Base-by-base conservation (phyloP, 2,113 vertebrate species). In the Nibea albiflora region DNA sequence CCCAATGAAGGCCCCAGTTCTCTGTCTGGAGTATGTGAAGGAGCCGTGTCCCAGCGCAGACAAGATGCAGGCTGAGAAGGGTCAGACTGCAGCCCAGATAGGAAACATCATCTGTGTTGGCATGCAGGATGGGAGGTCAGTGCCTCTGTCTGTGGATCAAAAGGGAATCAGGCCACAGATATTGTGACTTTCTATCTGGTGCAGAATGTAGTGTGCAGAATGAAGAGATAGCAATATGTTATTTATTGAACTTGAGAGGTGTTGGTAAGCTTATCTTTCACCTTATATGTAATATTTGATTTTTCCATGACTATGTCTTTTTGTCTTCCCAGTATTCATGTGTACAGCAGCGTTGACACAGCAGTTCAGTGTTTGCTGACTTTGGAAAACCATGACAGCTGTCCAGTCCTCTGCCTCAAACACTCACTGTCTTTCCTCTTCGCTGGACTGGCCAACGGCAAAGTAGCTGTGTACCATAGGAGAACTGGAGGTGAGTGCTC, bases 41-140 rank as follows among this genome's bases (percentile, higher is more conserved):
- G 86, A 83, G 78, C 50, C 22, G 0, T 26, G 81, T 54, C 74
- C 49, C 50, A 49, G 22, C 28, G 31, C 54, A 42, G 85, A 79
- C 17, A 61, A 24, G 6, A 31, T 47, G 22, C 72, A 85, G n/a
- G 49, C 58, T 5, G 67, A 76, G 28, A 73, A 52, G 42, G 7
- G 5, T 1, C 78, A 20, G 12, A 39, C 24, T 20, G 49, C 16
- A 26, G 35, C 69, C 17, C 78, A 53, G 26, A 75, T 20, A 0
- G 89, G 84, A 47, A 90, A 88, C 65, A 86, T 90, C 61, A 90
- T 90, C 61, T 90, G 89, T 76, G 86, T 63, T 8, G 89, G 89
- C 0, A 68, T 88, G 60, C 78, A 83, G 79, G 86, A 90, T 0
- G 84, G 89, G 63, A 88, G 89, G 89, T 90, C 50, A 52, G 6